Base-by-base conservation (phyloP, 2,797 vertebrate species). In the Sebastes nivosus region DNA sequence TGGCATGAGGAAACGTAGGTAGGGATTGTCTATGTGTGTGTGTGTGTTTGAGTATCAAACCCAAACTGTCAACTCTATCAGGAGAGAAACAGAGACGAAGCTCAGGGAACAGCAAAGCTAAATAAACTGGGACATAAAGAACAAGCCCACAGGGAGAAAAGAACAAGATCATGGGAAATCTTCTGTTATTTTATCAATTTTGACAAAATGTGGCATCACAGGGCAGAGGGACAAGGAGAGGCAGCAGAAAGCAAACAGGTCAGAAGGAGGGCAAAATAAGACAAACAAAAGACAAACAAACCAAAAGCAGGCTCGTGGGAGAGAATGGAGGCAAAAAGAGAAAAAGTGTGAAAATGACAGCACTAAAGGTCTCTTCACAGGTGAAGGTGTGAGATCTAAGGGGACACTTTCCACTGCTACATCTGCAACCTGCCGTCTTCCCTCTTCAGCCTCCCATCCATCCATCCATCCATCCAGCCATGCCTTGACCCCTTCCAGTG, bases 321-420 rank as follows among this genome's bases (percentile, higher is more conserved):
- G 61, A 67, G 14, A 29, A 54, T 0, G 6, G 52, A 27, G 63
- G 34, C 20, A 27, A 59, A 58, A 65, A 46, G 1, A 7, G 63
- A 24, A 83, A 79, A 82, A 54, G 84, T 90, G 74, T 57, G 50
- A 91, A 85, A 79, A 79, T 75, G 85, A 88, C 38, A 68, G 67
- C 29, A 25, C 38, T 32, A 72, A 77, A 76, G 73, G 67, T 59
- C 55, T 77, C 69, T 61, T 77, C 72, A 67, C 55, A 84, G 80
- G 84, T 84, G 36, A 66, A 85, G 80, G 73, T 89, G 86, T 86
- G 55, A 82, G 46, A 68, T 81, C 25, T 71, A 12, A 72, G 36
- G 84, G 67, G 76, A 82, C 67, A 70, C 58, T 63, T 59, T 67
- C 57, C 29, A 24, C 34, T 24, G 58, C 57, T 50, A 60, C 50